Conservation (phyloP, 2,797 vertebrate genomes). For the Enteromius unitaeniatus region DNA sequence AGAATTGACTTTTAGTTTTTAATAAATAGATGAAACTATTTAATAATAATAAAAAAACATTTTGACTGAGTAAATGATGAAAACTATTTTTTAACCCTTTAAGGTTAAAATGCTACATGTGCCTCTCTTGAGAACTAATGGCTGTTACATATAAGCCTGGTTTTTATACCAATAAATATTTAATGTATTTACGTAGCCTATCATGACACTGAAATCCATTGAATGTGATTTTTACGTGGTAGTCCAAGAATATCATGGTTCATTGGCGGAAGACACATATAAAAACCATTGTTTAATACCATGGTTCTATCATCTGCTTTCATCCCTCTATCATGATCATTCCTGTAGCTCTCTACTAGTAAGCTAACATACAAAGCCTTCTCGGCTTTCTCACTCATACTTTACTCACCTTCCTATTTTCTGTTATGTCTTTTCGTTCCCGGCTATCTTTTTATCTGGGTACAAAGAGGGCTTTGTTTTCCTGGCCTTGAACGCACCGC, state of each 20-base stretch:
- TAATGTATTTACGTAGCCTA: background rate
- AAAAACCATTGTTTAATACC: background rate
- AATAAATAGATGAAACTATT: background rate
- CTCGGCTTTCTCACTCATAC: background rate
- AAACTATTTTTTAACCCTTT: background rate
- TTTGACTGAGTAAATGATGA: background rate
- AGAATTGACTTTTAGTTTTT: background rate
- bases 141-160: background rate
- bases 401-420: conserved; percentile 51
- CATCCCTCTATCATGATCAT: background rate
- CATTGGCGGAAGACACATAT: background rate
- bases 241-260: background rate
- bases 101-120: background rate
- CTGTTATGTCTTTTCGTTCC: conserved; percentile 58
- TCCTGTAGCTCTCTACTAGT: background rate
- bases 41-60: too few species aligned
- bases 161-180: too few species aligned
- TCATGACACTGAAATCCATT: background rate
- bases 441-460: conserved; percentile 51
- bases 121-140: background rate
- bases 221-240: background rate
- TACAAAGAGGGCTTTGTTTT: conserved; percentile 62
- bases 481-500: conserved; percentile 53
- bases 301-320: background rate
- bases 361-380: background rate